These are phyloP conservation scores for Electrona antarctica DNA, from an alignment of 2,113 vertebrate genomes.

Conservation along the genomic window DNA sequence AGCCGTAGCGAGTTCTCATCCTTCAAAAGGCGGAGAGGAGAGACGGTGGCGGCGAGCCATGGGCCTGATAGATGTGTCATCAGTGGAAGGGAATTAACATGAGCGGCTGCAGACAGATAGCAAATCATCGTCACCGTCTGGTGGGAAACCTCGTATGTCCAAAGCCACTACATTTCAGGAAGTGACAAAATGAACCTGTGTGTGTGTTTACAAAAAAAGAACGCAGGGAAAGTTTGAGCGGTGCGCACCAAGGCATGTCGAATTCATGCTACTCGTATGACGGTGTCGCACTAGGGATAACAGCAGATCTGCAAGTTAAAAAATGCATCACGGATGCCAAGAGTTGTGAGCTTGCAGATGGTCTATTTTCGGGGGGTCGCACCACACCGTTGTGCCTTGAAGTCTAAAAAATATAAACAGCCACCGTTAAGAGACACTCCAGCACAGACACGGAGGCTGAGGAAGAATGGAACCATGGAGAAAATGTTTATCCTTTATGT, in stretches of 20 bases:
- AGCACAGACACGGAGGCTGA: no score
- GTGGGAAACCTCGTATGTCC: no score
- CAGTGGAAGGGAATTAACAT: constrained; percentile 35
- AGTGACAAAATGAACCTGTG: neutral
- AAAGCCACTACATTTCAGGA: no score
- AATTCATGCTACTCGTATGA: no score
- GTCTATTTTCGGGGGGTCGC: no score
- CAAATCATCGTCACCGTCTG: constrained; percentile 21
- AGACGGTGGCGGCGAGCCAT: constrained; percentile 32
- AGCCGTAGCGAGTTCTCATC: constrained; percentile 48
- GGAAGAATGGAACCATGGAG: neutral
- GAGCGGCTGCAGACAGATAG: constrained; percentile 22
- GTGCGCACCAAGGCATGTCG: neutral
- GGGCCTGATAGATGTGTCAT: constrained; percentile 31
- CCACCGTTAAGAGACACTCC: no score
- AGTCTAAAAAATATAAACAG: no score
- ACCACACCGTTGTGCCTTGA: no score
- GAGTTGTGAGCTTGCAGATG: no score
- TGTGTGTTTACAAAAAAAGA: neutral
- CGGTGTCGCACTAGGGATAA: no score
- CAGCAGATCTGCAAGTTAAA: no score
- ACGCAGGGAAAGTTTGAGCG: constrained; percentile 2
- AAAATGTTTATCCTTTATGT: neutral
- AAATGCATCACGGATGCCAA: no score
- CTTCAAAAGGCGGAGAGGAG: constrained; percentile 22